These are phyloP conservation scores for Microctenopoma stevenorrisi DNA, from an alignment of 2,797 vertebrate species.

Conservation along the genomic window DNA sequence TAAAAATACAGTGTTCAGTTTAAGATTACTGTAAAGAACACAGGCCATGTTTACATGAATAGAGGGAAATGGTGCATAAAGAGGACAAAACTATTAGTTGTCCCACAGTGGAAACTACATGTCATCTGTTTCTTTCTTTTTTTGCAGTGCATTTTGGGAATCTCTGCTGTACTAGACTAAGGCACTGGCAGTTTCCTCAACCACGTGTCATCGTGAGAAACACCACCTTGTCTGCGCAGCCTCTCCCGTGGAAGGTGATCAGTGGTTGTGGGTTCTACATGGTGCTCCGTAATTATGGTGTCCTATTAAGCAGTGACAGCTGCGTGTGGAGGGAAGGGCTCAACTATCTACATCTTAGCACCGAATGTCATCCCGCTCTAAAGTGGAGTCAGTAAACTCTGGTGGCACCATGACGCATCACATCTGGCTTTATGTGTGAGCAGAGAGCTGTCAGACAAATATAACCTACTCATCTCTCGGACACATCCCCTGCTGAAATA, in stretches of 20 bases:
- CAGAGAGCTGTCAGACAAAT: conserved; percentile 5
- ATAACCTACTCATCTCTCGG: conserved; percentile 88
- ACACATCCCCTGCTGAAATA: conserved; percentile 85
- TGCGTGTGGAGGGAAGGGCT: background rate
- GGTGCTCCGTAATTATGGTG: conserved; percentile 2
- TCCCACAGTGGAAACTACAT: conserved; percentile 40
- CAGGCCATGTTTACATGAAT: too few relatives aligned
- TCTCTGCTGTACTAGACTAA: conserved; percentile 6
- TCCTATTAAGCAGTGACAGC: background rate
- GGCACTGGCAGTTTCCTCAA: conserved; percentile 10
- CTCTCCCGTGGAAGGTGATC: background rate
- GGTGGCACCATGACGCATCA: conserved; percentile 1
- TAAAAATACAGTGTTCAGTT: background rate
- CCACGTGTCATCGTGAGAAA: conserved; percentile 21
- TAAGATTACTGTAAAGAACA: too few relatives aligned
- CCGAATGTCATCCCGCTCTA: too few relatives aligned
- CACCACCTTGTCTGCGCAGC: background rate
- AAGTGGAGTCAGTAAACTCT: too few relatives aligned
- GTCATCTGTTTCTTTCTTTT: conserved; percentile 28
- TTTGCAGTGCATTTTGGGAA: conserved; percentile 62
- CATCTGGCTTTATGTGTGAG: background rate
- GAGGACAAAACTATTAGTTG: conserved; percentile 8
- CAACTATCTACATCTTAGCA: background rate
- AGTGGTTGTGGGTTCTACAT: background rate
- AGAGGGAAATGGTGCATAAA: conserved; percentile 3